These are phyloP conservation scores for Acanthochromis polyacanthus DNA, from an alignment of 2,113 vertebrate species.

Conservation along the genomic window DNA sequence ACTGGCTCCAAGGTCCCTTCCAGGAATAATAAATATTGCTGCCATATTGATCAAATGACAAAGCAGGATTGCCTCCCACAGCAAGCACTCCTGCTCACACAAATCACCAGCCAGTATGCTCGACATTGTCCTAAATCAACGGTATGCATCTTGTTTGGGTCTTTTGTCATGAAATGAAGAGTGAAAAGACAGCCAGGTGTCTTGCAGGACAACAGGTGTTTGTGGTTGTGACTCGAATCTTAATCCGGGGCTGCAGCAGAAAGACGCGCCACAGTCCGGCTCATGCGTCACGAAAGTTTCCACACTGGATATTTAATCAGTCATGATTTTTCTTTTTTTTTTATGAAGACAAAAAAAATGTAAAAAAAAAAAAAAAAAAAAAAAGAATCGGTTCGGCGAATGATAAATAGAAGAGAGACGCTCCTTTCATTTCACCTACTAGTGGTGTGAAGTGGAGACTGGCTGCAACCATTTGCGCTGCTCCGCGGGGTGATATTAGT, in stretches of 20 bases:
- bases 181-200: conserved; percentile 8
- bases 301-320: conserved; percentile 8
- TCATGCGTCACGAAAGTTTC: not conserved
- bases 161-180: conserved; percentile 11
- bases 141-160: conserved; percentile 11
- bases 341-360: not conserved
- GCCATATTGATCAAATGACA: conserved; percentile 76
- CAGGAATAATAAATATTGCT: conserved; percentile 74
- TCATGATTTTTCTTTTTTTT: not conserved
- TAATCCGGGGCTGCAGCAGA: conserved; percentile 30
- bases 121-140: conserved; percentile 30
- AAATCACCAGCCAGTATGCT: conserved; percentile 44
- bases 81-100: conserved; percentile 53
- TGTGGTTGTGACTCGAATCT: conserved; percentile 40
- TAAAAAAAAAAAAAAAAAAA: not conserved
- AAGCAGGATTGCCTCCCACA: conserved; percentile 60
- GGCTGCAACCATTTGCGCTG: conserved; percentile 83
- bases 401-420: conserved; percentile 67
- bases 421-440: conserved; percentile 79
- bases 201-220: conserved; percentile 70
- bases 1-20: conserved; percentile 50
- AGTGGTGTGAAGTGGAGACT: conserved; percentile 73
- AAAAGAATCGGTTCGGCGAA: conserved; percentile 43
- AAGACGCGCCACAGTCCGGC: too few species aligned
- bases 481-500: conserved; percentile 77